Evolutionary conservation across 2,888 invertebrate species (phyloP).

Genomic region (Hipparchia sbordonii): DNA sequence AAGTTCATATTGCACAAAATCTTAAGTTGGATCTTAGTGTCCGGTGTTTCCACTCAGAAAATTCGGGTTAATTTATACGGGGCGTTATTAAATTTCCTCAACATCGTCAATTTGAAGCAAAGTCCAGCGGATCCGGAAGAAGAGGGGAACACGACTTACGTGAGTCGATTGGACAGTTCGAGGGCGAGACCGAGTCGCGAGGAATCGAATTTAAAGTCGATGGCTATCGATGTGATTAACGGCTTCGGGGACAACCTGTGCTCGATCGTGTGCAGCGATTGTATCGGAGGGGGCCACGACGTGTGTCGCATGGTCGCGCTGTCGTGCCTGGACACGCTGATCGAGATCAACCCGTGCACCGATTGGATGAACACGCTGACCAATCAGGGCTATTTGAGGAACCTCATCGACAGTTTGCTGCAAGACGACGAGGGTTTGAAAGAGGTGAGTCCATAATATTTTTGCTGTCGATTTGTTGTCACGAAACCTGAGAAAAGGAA

Average conservation of each 20-base stretch:
- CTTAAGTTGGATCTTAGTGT: slow-evolving; percentile 91
- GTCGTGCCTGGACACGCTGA: slow-evolving; percentile 89
- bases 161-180: slow-evolving; percentile 86
- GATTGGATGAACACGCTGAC: slow-evolving; percentile 74
- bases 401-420: slow-evolving; percentile 90
- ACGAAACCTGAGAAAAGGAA: too few relatives aligned
- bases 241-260: slow-evolving; percentile 92
- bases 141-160: slow-evolving; percentile 78
- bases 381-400: slow-evolving; percentile 88
- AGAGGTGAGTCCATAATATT: slow-evolving; percentile 56
- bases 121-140: slow-evolving; percentile 66
- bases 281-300: slow-evolving; percentile 91
- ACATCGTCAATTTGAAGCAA: slow-evolving; percentile 85
- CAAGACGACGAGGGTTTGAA: slow-evolving; percentile 88
- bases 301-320: slow-evolving; percentile 95
- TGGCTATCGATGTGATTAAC: slow-evolving; percentile 80
- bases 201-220: slow-evolving; percentile 66
- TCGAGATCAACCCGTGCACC: slow-evolving; percentile 88
- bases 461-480: too few relatives aligned
- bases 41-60: slow-evolving; percentile 91
- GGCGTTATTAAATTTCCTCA: slow-evolving; percentile 90
- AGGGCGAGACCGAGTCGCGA: slow-evolving; percentile 58
- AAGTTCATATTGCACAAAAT: slow-evolving; percentile 89
- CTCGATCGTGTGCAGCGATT: slow-evolving; percentile 91
- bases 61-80: slow-evolving; percentile 94